A percentile compares a stretch with the other conserved stretches of the same genome.
Evolutionary conservation across 2,888 invertebrate species (phyloP).

Genomic region (Meloe dianella): DNA sequence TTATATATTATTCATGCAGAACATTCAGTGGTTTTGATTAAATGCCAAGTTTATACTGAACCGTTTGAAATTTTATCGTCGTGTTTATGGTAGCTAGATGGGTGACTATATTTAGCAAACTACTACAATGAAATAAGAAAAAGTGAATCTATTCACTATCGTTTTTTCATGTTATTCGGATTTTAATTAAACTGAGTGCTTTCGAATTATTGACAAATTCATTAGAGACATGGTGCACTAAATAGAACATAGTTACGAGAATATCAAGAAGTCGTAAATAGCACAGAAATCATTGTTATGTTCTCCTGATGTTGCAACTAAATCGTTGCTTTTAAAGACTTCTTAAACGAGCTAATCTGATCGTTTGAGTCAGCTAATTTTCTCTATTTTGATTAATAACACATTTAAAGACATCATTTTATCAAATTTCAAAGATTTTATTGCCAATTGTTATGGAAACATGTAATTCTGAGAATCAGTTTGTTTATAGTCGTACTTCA

Average conservation of each 20-base stretch:
- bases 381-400: too few species aligned
- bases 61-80: constrained; percentile 23
- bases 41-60: constrained; percentile 33
- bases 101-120: neutral
- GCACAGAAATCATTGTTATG: too few species aligned
- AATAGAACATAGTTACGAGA: too few species aligned
- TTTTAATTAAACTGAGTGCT: neutral
- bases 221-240: neutral
- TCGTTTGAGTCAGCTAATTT: too few species aligned
- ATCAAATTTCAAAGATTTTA: too few species aligned
- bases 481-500: neutral
- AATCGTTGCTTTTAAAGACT: too few species aligned
- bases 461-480: too few species aligned
- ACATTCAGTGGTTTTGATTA: constrained; percentile 34
- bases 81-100: neutral
- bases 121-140: neutral
- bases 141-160: neutral
- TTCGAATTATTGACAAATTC: neutral
- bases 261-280: too few species aligned
- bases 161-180: neutral
- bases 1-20: constrained; percentile 37
- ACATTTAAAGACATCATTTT: too few species aligned
- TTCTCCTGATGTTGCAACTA: too few species aligned
- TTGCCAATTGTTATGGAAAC: too few species aligned
- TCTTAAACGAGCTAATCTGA: too few species aligned